phyloP scores from a whole-genome alignment of 2,797 vertebrate species.

The Mionectes olivaceus region DNA sequence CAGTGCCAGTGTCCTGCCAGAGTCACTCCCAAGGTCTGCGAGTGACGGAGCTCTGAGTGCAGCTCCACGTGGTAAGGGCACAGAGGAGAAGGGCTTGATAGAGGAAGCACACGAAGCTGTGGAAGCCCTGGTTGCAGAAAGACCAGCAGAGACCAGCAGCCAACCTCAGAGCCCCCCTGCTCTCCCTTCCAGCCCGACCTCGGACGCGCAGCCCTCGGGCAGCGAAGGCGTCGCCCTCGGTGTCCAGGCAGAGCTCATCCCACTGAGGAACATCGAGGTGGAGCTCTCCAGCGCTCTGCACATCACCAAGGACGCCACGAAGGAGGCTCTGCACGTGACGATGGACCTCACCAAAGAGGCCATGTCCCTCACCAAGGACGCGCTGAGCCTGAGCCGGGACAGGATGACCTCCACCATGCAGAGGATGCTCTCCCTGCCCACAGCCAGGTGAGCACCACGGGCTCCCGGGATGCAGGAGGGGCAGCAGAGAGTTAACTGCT shows the following conservation, averaged over 20 bases:
- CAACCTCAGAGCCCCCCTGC: conserved; percentile 61
- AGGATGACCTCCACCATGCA: conserved; percentile 90
- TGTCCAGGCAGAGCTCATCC: conserved; percentile 68
- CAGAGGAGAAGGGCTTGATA: conserved; percentile 65
- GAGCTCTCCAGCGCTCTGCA: conserved; percentile 90
- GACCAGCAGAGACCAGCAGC: conserved; percentile 12
- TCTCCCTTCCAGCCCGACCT: conserved; percentile 65
- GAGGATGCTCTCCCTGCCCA: conserved; percentile 87
- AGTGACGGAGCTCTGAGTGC: conserved; percentile 31
- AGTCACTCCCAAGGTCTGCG: conserved; percentile 4
- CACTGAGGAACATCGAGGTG: conserved; percentile 87
- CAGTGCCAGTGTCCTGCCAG: not conserved
- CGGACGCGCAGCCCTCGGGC: not conserved
- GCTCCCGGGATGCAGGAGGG: not conserved
- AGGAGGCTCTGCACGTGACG: conserved; percentile 91
- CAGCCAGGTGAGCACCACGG: conserved; percentile 74
- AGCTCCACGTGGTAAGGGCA: not conserved
- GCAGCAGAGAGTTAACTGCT: not conserved
- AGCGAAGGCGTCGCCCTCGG: conserved; percentile 72
- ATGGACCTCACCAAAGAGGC: conserved; percentile 96
- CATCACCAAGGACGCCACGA: conserved; percentile 92
- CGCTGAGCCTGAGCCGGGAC: conserved; percentile 89
- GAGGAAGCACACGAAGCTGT: conserved; percentile 89
- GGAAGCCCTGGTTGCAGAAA: conserved; percentile 79
- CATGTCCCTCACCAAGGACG: conserved; percentile 92